Percentiles rank a stretch among this genome's conserved stretches.
Evolutionary conservation across 2,113 vertebrate species (phyloP).

Genomic region (Electrona antarctica): DNA sequence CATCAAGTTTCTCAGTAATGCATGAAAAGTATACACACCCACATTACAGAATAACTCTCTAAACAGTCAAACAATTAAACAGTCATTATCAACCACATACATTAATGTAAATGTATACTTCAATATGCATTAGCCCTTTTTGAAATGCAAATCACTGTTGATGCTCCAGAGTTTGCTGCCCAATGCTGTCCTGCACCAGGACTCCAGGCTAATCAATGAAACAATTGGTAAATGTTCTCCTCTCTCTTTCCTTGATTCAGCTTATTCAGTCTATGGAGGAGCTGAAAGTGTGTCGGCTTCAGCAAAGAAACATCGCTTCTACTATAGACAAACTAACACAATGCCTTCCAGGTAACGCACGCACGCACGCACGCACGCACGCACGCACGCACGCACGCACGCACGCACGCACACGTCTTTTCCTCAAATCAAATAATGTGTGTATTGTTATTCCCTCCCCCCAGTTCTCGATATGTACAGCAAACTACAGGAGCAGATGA

Average conservation of each 20-base stretch:
- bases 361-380: neutral
- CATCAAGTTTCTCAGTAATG: too few relatives aligned
- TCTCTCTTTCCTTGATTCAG: constrained; percentile 60
- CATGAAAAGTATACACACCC: too few relatives aligned
- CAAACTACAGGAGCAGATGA: constrained; percentile 95
- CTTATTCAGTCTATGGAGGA: constrained; percentile 90
- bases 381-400: neutral
- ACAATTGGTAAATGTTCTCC: neutral
- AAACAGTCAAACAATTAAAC: too few relatives aligned
- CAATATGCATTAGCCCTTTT: too few relatives aligned
- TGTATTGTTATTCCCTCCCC: neutral
- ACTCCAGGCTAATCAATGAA: too few relatives aligned
- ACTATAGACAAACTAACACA: constrained; percentile 92
- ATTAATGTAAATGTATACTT: too few relatives aligned
- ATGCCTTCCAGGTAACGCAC: constrained; percentile 89
- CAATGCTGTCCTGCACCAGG: too few relatives aligned
- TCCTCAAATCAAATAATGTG: neutral
- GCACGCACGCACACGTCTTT: neutral
- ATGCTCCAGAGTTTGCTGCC: too few relatives aligned
- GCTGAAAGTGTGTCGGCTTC: constrained; percentile 89
- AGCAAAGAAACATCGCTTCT: constrained; percentile 95
- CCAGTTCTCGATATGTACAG: constrained; percentile 98
- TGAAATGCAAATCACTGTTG: too few relatives aligned
- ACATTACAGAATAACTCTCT: too few relatives aligned
- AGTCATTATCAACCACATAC: too few relatives aligned